Evolutionary conservation across 1,140 invertebrate genomes (phyloP), one percentile per base, ranked within the genome.

Genomic region (Pachyrhynchus sulphureomaculatus): DNA sequence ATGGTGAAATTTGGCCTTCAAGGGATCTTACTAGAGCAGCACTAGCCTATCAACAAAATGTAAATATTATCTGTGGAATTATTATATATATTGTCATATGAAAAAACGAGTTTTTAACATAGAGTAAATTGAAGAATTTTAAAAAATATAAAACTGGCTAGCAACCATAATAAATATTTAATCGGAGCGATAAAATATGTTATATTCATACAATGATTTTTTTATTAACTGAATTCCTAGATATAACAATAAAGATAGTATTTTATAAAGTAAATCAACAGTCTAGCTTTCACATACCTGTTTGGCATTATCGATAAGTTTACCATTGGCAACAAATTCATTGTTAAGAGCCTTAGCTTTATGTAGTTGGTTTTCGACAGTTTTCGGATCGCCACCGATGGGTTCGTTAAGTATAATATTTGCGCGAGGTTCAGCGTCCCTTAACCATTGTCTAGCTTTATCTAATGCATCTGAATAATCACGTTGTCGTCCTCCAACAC

Each of bases 321-420:
- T 81, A 37, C 88, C 90, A 66, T 95, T 93, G 0, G 90, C 85
- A 2, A 95, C 78, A 24, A 96, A 87, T 70, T 97, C 94, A 66
- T 88, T 92, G 72, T 94, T 91, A 3, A 96, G 74, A 1, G 88
- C 79, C 76, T 93, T 95, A 0, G 93, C 88, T 55, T 87, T 84
- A 56, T 86, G 85, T 24, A 98, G 81, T 76, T 97, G 94, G 33
- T 94, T 86, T 73, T 96, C 90, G 0, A 97, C 87, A 21, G 86
- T 85, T 70, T 88, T 88, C 0, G 94, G 91, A 69, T 96, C 94
- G 0, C 89, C 91, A 23, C 87, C 91, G 41, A 93, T 82, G 0
- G 88, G 84, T 71, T 96, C 94, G 5, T 89, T 86, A 13, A 94
- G 80, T 12, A 92, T 75, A 39, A 87, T 84, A 2, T 83, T 83